Conservation (phyloP, 2,113 vertebrate species). For the Podocnemis expansa region DNA sequence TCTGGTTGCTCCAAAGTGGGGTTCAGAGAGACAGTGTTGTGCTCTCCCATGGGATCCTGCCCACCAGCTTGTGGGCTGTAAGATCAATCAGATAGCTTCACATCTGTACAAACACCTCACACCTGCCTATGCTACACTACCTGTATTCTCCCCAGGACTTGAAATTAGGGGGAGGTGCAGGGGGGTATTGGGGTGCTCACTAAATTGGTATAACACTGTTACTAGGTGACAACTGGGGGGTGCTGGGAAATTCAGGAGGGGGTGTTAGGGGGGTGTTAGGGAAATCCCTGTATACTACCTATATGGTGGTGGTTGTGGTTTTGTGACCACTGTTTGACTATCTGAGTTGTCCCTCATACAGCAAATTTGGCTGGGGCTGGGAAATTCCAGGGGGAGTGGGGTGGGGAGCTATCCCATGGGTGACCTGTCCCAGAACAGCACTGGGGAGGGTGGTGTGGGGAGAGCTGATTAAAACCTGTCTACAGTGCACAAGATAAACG, state of each 20-base stretch:
- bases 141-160: no score
- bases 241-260: no score
- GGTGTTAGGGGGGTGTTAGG: no score
- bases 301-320: neutral
- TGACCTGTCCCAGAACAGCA: neutral
- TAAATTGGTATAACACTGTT: no score
- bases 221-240: no score
- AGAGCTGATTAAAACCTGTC: neutral
- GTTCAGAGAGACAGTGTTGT: neutral
- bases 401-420: neutral
- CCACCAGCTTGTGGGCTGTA: neutral
- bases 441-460: neutral
- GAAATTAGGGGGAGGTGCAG: no score
- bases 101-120: neutral
- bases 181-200: no score
- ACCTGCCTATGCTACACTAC: neutral
- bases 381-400: neutral
- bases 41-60: neutral
- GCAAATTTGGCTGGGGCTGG: neutral
- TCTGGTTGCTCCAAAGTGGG: neutral
- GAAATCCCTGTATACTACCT: no score
- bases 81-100: neutral
- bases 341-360: no score
- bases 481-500: neutral
- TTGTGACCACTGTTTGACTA: neutral